Evolutionary conservation across 2,113 vertebrate species (phyloP).

Genomic region (Sorex fumeus): DNA sequence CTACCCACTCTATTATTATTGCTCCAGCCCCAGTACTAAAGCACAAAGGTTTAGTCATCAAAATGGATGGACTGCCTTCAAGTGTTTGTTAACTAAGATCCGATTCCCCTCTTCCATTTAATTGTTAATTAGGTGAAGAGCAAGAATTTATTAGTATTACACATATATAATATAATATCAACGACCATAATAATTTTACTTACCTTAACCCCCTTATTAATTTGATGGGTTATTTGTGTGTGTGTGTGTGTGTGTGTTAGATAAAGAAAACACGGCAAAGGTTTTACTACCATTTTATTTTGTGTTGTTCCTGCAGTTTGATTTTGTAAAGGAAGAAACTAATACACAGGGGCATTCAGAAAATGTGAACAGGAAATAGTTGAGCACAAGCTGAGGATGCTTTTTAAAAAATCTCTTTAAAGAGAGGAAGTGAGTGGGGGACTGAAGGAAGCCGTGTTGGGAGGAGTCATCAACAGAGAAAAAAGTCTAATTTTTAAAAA

Average conservation of each 20-base stretch:
- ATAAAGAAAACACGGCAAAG: too few relatives aligned
- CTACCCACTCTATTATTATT: too few relatives aligned
- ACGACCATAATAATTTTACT: neutral
- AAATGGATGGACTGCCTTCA: slow-evolving; percentile 46
- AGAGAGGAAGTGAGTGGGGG: slow-evolving; percentile 84
- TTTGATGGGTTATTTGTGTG: neutral
- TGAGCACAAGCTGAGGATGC: slow-evolving; percentile 65
- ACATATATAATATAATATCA: neutral
- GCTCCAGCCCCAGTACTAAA: neutral
- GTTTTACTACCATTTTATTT: slow-evolving; percentile 26
- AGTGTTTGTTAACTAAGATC: slow-evolving; percentile 50
- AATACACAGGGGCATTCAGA: slow-evolving; percentile 70
- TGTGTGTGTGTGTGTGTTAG: neutral
- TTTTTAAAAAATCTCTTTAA: slow-evolving; percentile 65
- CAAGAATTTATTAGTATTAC: slow-evolving; percentile 5
- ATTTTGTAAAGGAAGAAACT: slow-evolving; percentile 65
- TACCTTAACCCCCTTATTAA: neutral
- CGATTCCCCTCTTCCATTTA: neutral
- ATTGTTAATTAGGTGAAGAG: slow-evolving; percentile 32
- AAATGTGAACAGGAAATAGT: slow-evolving; percentile 84
- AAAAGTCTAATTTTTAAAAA: slow-evolving; percentile 71
- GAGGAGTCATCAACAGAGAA: slow-evolving; percentile 69
- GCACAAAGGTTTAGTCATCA: slow-evolving; percentile 37
- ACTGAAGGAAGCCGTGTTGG: slow-evolving; percentile 77
- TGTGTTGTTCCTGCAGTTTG: neutral